Conservation (phyloP, 2,888 invertebrate genomes). For the Diabrotica balteata region DNA sequence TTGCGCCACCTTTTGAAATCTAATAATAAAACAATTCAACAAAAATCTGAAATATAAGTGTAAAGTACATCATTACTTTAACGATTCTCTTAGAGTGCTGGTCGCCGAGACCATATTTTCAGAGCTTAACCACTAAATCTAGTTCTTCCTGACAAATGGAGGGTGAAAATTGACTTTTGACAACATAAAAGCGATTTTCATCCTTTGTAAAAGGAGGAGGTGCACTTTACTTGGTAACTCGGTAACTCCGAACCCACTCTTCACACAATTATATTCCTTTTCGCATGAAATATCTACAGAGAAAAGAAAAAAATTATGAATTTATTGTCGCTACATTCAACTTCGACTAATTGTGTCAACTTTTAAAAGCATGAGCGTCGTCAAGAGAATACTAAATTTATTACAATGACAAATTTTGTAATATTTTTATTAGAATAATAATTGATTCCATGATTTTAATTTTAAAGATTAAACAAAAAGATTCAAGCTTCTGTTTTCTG, state of each 20-base stretch:
- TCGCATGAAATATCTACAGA: conserved; percentile 18
- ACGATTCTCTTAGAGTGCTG: conserved; percentile 31
- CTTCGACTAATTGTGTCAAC: conserved; percentile 13
- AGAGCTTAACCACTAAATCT: conserved; percentile 50
- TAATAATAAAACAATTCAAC: too few relatives aligned
- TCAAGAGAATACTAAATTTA: too few relatives aligned
- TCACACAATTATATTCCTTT: conserved; percentile 44
- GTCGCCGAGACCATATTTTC: conserved; percentile 48
- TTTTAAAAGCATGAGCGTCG: too few relatives aligned
- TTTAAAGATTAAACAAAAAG: too few relatives aligned
- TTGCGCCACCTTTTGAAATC: too few relatives aligned
- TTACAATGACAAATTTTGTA: too few relatives aligned
- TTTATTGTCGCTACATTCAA: conserved; percentile 19
- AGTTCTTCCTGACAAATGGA: conserved; percentile 57
- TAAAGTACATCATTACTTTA: conserved; percentile 40
- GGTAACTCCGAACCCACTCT: conserved; percentile 42
- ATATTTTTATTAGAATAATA: too few relatives aligned
- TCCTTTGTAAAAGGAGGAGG: conserved; percentile 46
- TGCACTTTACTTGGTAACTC: conserved; percentile 48
- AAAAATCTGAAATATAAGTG: neutral
- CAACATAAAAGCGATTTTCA: conserved; percentile 54
- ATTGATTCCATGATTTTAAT: too few relatives aligned
- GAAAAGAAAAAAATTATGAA: conserved; percentile 22
- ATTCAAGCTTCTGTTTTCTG: too few relatives aligned
- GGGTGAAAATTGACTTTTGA: conserved; percentile 60